Evolutionary conservation across 2,888 invertebrate genomes (phyloP), one percentile per base, ranked within the genome.

Genomic region (Seira ritae): DNA sequence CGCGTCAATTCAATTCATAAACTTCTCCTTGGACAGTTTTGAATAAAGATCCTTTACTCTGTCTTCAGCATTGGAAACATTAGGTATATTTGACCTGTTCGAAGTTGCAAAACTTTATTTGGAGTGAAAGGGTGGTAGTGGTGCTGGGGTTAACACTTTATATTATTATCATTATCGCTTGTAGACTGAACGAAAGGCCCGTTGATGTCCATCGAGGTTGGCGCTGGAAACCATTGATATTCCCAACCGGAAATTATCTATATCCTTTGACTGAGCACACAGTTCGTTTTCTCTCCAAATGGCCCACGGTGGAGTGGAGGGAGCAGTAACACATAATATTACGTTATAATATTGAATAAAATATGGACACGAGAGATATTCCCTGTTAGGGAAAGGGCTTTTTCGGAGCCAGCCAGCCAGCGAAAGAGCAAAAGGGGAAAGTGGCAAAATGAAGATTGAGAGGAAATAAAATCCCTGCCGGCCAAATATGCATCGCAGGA

Each of bases 201-300:
- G 22, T 80, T 73, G 73, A 73, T 74, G 80, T 80, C 80, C 80
- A 80, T 62, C 80, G 73, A 68, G 80, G 73, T 73, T 73, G 62
- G 68, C 55, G 55, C 55, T 75, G 69, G 65, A 75, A 80, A 70
- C 81, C 81, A 81, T 81, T 81, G 81, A 81, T 81, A 81, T 81
- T 81, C 75, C 75, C 71, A 23, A 76, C 65, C 81, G 81, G 81
- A 81, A 81, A 81, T 81, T 76, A 81, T 81, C 76, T 81, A 81
- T 81, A 75, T 81, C 81, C 81, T 81, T 76, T 81, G 55, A 71
- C 6, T 55, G 55, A 55, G 46, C 81, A 66, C 62, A 71, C 65
- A 62, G 31, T 31, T 31, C 65, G 65, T 55, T n/a, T 31, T 66
- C 50, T 66, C 74, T 74, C 24, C 46, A 65, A 80, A 70, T 70